Evolutionary conservation across 2,888 invertebrate species (phyloP), one percentile per base, ranked within the genome.

Genomic region (Coenonympha glycerion): DNA sequence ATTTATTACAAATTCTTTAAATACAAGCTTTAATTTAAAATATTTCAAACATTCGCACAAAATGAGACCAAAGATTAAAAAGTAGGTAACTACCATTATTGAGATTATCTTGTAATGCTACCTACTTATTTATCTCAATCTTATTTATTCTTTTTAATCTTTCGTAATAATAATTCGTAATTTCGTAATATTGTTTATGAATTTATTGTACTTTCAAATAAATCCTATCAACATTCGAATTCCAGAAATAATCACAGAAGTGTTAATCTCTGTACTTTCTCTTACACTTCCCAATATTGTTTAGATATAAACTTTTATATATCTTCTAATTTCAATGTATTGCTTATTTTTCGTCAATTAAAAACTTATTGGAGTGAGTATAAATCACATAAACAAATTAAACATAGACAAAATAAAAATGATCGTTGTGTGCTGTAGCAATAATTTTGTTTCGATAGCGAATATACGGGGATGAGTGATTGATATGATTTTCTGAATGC

Each of bases 351-450:
- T n/a, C n/a, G n/a, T n/a, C n/a, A n/a, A n/a, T n/a, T n/a, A n/a
- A n/a, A n/a, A n/a, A n/a, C n/a, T n/a, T n/a, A n/a, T 30, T 21
- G 9, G 28, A 42, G 13, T 16, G 42, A 37, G 26, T 33, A 46
- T 28, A 49, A 41, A 31, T 42, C 46, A 49, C 55, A 49, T 47
- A 41, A 30, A 22, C 36, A 36, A 34, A 46, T 28, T 36, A 37
- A 11, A 30, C 19, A 36, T 19, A 34, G 19, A 40, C 11, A 44
- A 48, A 45, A 39, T 37, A 37, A 50, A 50, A 51, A 47, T 51
- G 40, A 48, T 45, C 21, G 40, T 51, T 49, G 52, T 37, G 47
- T 55, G 55, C 52, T 49, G 40, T 54, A 54, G 51, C 44, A 44
- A 44, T 51, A 51, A 54, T 54, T 41, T 36, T 49, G 42, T 54